Evolutionary conservation across 2,113 vertebrate genomes (phyloP).

Genomic region (Oryzias javanicus): DNA sequence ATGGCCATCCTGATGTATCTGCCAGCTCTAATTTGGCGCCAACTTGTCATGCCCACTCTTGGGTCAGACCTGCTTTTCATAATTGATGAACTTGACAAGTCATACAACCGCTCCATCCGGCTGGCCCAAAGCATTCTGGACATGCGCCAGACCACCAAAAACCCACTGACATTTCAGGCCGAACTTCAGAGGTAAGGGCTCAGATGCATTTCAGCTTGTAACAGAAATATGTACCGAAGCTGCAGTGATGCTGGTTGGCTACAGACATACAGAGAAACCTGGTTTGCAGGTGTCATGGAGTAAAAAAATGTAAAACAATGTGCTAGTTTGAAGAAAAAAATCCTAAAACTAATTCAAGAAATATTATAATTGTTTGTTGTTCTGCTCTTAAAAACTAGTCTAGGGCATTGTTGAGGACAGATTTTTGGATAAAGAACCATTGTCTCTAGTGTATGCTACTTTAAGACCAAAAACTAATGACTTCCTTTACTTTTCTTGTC

Average conservation of each 20-base stretch:
- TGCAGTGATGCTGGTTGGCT: no score
- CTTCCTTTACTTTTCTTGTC: conserved; percentile 20
- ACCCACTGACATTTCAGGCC: conserved; percentile 84
- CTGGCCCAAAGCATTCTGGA: conserved; percentile 91
- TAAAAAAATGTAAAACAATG: no score
- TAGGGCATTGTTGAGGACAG: no score
- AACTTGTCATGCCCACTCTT: conserved; percentile 80
- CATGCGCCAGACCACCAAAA: conserved; percentile 78
- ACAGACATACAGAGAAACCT: no score
- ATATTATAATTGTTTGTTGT: no score
- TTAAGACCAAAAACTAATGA: conserved; percentile 7
- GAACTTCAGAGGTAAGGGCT: conserved; percentile 85
- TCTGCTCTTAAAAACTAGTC: no score
- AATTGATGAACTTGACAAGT: conserved; percentile 93
- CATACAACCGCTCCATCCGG: conserved; percentile 93
- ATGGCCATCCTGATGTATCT: conserved; percentile 92
- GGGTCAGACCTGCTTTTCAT: conserved; percentile 90
- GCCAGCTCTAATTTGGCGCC: conserved; percentile 90
- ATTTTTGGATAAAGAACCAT: no score
- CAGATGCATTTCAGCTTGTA: background rate
- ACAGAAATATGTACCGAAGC: background rate
- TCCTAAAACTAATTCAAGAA: no score
- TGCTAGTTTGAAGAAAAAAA: no score
- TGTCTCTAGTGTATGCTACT: background rate
- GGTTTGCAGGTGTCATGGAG: no score